Base-by-base conservation (phyloP, 2,888 invertebrate species). In the Agapetus fuscipes region DNA sequence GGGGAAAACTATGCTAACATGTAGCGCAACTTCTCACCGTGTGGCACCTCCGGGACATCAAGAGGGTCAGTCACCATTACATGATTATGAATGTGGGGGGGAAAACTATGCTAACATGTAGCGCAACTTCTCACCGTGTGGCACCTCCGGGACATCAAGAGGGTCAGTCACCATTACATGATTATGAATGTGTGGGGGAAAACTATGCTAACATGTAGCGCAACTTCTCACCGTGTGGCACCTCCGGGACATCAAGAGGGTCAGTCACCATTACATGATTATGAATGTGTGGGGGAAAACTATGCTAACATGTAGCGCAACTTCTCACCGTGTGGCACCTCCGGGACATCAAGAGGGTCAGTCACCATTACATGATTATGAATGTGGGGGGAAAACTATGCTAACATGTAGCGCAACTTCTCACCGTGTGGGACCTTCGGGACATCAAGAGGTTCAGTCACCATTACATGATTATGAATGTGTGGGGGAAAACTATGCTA, bases 291-390 rank as follows among this genome's bases (percentile, higher is more conserved):
- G n/a, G n/a, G n/a, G n/a, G n/a, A n/a, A n/a, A n/a, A n/a, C n/a
- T n/a, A n/a, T n/a, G n/a, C n/a, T n/a, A n/a, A n/a, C n/a, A n/a
- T n/a, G n/a, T n/a, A n/a, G n/a, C n/a, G n/a, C n/a, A n/a, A n/a
- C n/a, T n/a, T n/a, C n/a, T 97, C 20, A 97, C 97, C 59, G 83
- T 95, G 47, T 97, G 96, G 95, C 94, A 96, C 59, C 83, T 96
- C 2, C 71, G 84, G 52, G 91, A 96, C 60, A 83, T 94, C 35
- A 84, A 83, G 54, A 75, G 88, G 64, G 88, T 80, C 48, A 59
- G 68, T 61, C 13, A 14, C n/a, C 2, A 2, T 11, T 12, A 1
- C 6, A 6, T 33, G 3, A 32, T n/a, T n/a, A n/a, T n/a, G n/a
- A n/a, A n/a, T n/a, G n/a, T n/a, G n/a, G n/a, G n/a, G n/a, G n/a